phyloP scores from a whole-genome alignment of 2,888 invertebrate genomes.

The Pandemis cinnamomeana region DNA sequence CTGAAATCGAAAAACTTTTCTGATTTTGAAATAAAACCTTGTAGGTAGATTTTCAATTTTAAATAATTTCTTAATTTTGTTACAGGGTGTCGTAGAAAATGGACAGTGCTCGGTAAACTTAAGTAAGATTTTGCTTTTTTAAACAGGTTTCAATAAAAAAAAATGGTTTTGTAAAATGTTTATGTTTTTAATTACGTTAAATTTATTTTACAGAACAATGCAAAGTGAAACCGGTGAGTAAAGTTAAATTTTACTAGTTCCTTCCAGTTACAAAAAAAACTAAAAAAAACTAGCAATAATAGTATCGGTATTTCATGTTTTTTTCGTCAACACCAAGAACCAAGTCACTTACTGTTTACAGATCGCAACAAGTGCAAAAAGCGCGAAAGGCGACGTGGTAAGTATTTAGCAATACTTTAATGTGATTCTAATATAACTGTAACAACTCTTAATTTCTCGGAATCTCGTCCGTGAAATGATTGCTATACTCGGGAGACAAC shows the following conservation, averaged over 20 bases:
- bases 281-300: too few relatives aligned
- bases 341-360: neutral
- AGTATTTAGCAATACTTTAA: neutral
- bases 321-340: too few relatives aligned
- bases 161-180: neutral
- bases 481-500: too few relatives aligned
- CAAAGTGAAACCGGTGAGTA: conserved; percentile 26
- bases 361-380: neutral
- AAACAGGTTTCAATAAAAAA: neutral
- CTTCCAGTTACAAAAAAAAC: neutral
- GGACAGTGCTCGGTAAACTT: conserved; percentile 27
- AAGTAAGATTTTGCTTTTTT: conserved; percentile 16
- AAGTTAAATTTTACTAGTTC: neutral
- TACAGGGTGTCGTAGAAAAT: conserved; percentile 3
- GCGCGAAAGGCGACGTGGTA: conserved; percentile 9
- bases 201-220: conserved; percentile 26
- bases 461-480: too few relatives aligned
- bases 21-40: neutral
- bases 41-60: neutral
- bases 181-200: neutral
- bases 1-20: neutral
- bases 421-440: too few relatives aligned
- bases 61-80: neutral
- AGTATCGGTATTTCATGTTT: too few relatives aligned
- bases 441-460: too few relatives aligned